These are phyloP conservation scores for Stichopus horrens DNA, from an alignment of 53 echinoderm and acorn worm species.

Conservation along the genomic window DNA sequence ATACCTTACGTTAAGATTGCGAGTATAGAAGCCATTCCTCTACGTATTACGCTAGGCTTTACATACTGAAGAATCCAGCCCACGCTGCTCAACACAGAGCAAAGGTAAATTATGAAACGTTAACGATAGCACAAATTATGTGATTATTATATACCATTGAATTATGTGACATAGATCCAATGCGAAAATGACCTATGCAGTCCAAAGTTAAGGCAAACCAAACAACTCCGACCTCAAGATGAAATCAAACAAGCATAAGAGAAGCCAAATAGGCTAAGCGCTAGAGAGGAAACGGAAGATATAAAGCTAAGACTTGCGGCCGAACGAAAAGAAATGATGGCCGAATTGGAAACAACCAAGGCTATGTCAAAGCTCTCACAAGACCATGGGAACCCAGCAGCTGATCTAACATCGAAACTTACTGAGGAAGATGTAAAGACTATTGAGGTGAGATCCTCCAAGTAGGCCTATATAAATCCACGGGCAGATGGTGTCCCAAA, in stretches of 20 bases:
- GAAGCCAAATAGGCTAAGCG: constrained; percentile 27
- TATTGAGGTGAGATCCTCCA: background rate
- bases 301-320: constrained; percentile 24
- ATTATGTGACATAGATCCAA: no score
- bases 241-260: constrained; percentile 52
- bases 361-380: constrained; percentile 6
- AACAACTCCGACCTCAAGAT: constrained; percentile 8
- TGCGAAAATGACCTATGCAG: no score
- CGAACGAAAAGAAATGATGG: constrained; percentile 36
- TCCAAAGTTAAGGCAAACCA: no score
- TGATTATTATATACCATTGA: no score
- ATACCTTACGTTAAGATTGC: constrained; percentile 11
- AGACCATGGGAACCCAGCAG: background rate
- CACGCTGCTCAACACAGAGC: no score
- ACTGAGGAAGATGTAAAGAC: background rate
- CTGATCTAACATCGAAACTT: background rate
- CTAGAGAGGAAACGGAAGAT: constrained; percentile 43
- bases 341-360: constrained; percentile 19
- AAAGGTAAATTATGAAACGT: no score
- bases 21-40: constrained; percentile 7
- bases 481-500: background rate
- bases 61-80: no score
- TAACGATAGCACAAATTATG: no score
- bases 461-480: background rate
- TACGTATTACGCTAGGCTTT: no score